phyloP scores from a whole-genome alignment of 1,140 invertebrate genomes.

The Cardiocondyla obscurior region DNA sequence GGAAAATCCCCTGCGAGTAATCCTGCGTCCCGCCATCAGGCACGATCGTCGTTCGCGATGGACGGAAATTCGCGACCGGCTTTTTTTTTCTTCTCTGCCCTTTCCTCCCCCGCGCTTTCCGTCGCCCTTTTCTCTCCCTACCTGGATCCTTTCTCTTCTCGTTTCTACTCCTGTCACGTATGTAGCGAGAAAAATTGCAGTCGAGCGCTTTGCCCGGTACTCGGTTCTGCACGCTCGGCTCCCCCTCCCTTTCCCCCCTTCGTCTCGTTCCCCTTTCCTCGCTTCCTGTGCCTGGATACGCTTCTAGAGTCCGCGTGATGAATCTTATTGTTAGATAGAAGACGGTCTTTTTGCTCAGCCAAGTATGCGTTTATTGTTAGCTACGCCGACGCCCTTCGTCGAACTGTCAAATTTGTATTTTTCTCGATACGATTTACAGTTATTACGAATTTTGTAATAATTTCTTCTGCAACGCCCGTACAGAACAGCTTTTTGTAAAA shows the following conservation, averaged over 20 bases:
- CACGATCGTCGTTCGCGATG: constrained; percentile 61
- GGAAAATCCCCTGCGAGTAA: constrained; percentile 71
- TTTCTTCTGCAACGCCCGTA: background rate
- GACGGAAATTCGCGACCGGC: constrained; percentile 72
- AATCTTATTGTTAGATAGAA: constrained; percentile 60
- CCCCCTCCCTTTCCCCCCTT: too few relatives aligned
- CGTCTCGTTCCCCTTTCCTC: constrained; percentile 56
- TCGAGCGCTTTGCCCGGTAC: constrained; percentile 83
- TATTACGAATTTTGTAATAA: background rate
- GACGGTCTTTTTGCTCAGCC: constrained; percentile 18
- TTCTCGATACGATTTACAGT: background rate
- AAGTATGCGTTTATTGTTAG: constrained; percentile 51
- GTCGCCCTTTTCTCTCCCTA: constrained; percentile 49
- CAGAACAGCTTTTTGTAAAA: background rate
- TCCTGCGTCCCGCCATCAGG: constrained; percentile 60
- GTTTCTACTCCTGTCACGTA: constrained; percentile 84
- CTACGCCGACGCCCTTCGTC: background rate
- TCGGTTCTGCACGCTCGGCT: constrained; percentile 82
- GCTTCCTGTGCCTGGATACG: constrained; percentile 30
- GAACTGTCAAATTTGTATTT: background rate
- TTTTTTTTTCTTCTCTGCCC: too few relatives aligned
- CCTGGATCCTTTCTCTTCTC: constrained; percentile 70
- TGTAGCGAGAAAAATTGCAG: constrained; percentile 85
- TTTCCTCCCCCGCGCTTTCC: constrained; percentile 50
- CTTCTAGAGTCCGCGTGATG: constrained; percentile 31